Evolutionary conservation across 2,797 vertebrate species (phyloP).

Genomic region (Halcyon badia): DNA sequence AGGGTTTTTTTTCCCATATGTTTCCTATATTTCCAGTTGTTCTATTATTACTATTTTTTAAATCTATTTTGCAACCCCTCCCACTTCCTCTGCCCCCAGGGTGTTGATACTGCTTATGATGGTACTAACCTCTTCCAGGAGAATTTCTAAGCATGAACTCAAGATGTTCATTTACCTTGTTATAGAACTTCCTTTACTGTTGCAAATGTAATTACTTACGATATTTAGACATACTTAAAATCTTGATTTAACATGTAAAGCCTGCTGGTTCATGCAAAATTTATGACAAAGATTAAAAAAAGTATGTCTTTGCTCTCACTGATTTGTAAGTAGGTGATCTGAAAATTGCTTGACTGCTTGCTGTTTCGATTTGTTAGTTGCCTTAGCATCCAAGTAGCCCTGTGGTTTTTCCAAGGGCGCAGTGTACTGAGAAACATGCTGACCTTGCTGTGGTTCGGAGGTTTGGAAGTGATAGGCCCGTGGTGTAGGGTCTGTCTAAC

Average conservation of each 20-base stretch:
- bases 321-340: background rate
- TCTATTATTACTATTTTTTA: background rate
- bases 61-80: background rate
- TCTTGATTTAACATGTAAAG: background rate
- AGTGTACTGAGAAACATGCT: background rate
- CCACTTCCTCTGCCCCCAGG: background rate
- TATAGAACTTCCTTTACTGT: background rate
- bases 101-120: background rate
- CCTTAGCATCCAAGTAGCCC: background rate
- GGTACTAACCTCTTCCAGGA: background rate
- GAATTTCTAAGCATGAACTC: background rate
- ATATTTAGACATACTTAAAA: background rate
- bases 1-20: fast-evolving
- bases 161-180: background rate
- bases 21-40: background rate
- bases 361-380: background rate
- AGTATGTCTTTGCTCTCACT: background rate
- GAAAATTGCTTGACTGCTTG: background rate
- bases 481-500: background rate
- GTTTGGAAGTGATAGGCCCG: background rate
- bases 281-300: background rate
- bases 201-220: background rate
- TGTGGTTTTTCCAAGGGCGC: background rate
- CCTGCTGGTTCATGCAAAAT: background rate
- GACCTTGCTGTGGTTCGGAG: background rate